phyloP scores from a whole-genome alignment of 1,140 invertebrate species.

The Triops cancriformis region DNA sequence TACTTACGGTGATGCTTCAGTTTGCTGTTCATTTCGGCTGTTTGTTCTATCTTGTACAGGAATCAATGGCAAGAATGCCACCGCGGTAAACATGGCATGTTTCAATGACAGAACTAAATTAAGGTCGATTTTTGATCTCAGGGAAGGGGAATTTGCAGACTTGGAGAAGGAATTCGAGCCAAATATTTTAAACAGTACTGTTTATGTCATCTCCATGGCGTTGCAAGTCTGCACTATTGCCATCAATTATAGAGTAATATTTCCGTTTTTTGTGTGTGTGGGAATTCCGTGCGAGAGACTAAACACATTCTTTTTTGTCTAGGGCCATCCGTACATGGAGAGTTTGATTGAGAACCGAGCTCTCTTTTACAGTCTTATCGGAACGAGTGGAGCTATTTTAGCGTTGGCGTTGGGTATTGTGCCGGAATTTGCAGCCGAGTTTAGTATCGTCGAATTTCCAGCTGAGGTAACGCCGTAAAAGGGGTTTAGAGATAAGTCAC shows the following conservation, averaged over 20 bases:
- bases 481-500: background rate
- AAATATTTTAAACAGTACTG: constrained; percentile 91
- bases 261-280: background rate
- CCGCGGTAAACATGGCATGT: constrained; percentile 35
- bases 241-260: constrained; percentile 91
- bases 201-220: constrained; percentile 95
- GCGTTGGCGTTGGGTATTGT: constrained; percentile 64
- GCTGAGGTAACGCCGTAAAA: constrained; percentile 54
- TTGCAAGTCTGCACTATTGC: constrained; percentile 97
- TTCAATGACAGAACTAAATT: background rate
- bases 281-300: background rate
- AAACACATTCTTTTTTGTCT: constrained; percentile 33
- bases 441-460: constrained; percentile 85
- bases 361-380: constrained; percentile 77
- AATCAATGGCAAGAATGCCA: constrained; percentile 48
- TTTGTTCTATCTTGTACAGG: constrained; percentile 78
- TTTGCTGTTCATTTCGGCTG: constrained; percentile 91
- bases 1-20: constrained; percentile 88
- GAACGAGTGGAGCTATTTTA: constrained; percentile 62
- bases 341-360: constrained; percentile 84
- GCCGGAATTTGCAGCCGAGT: constrained; percentile 66
- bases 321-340: constrained; percentile 99
- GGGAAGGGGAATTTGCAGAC: constrained; percentile 41
- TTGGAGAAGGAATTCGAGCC: constrained; percentile 84
- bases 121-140: background rate